phyloP scores from a whole-genome alignment of 2,113 vertebrate species.

The Leptodactylus fuscus region DNA sequence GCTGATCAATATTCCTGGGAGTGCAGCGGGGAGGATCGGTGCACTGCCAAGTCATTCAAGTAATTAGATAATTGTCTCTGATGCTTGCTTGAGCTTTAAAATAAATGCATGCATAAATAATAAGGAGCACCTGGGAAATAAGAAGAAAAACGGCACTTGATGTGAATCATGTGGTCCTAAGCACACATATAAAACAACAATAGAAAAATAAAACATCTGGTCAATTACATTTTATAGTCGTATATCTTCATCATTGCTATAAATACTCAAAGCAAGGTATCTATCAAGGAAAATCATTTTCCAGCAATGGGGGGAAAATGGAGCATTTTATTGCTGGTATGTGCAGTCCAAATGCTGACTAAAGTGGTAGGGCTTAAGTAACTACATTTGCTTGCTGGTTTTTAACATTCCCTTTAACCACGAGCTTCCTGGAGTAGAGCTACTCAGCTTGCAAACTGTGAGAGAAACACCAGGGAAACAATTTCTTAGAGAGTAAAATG shows the following conservation, averaged over 20 bases:
- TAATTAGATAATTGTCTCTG: slow-evolving; percentile 59
- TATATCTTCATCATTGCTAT: slow-evolving; percentile 56
- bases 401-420: slow-evolving; percentile 27
- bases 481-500: background rate
- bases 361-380: slow-evolving; percentile 32
- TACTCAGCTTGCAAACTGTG: background rate
- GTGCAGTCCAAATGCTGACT: slow-evolving; percentile 35
- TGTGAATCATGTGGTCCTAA: slow-evolving; percentile 54
- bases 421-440: slow-evolving; percentile 16
- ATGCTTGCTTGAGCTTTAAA: slow-evolving; percentile 55
- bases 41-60: slow-evolving; percentile 50
- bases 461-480: background rate
- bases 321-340: slow-evolving; percentile 40
- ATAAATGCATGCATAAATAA: slow-evolving; percentile 59
- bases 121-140: slow-evolving; percentile 57
- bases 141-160: slow-evolving; percentile 39
- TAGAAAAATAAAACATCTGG: slow-evolving; percentile 61
- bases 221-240: slow-evolving; percentile 54
- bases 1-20: slow-evolving; percentile 50
- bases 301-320: background rate
- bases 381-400: slow-evolving; percentile 1
- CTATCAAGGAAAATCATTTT: slow-evolving; percentile 52
- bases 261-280: slow-evolving; percentile 42
- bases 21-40: slow-evolving; percentile 31
- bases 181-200: slow-evolving; percentile 53